Conservation (phyloP, 2,888 invertebrate genomes). For the Teleiodes luculella region DNA sequence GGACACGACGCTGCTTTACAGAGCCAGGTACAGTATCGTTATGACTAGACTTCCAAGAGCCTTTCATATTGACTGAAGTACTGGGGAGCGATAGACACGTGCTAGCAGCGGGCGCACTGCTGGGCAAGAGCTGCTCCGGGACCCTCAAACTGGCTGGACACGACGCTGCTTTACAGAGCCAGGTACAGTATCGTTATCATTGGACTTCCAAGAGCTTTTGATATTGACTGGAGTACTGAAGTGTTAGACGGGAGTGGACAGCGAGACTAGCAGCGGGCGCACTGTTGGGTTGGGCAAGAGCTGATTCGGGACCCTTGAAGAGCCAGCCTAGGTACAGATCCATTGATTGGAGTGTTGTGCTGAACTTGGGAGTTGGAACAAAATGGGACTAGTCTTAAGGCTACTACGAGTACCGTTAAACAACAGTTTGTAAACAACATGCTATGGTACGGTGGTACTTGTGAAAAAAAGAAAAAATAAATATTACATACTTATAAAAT, state of each 20-base stretch:
- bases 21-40: too few relatives aligned
- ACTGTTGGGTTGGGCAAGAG: conserved; percentile 86
- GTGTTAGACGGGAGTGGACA: conserved; percentile 88
- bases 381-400: too few relatives aligned
- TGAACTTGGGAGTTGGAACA: too few relatives aligned
- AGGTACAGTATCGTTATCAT: conserved; percentile 52
- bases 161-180: conserved; percentile 83
- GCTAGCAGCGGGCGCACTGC: conserved; percentile 85
- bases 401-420: too few relatives aligned
- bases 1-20: too few relatives aligned
- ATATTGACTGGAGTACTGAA: conserved; percentile 75
- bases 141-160: conserved; percentile 92
- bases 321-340: neutral
- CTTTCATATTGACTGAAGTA: conserved; percentile 73
- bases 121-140: conserved; percentile 92
- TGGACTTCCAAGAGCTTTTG: conserved; percentile 50
- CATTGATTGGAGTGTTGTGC: too few relatives aligned
- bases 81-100: conserved; percentile 85
- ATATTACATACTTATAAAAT: too few relatives aligned
- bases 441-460: too few relatives aligned
- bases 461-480: too few relatives aligned
- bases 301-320: conserved; percentile 86
- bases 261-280: conserved; percentile 73
- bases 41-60: too few relatives aligned
- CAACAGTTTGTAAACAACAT: too few relatives aligned